Evolutionary conservation across 2,113 vertebrate genomes (phyloP), one percentile per base, ranked within the genome.

Genomic region (Grus americana): DNA sequence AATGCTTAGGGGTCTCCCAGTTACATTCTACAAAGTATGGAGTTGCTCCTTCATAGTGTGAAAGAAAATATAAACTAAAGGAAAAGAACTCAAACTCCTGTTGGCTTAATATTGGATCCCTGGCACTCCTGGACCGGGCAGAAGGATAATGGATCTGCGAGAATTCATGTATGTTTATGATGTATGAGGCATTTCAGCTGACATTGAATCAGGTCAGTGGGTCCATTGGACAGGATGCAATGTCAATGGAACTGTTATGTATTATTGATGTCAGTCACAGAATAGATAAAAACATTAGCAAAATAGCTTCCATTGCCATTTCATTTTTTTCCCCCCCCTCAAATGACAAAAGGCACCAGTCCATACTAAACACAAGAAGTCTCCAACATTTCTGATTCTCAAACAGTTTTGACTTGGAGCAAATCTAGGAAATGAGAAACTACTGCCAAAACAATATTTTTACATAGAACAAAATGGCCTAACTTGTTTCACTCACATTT

Each of bases 171-270:
- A 85, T 92, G n/a, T 94, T 94, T 97, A 95, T 98, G 98, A 98
- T 98, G 78, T 95, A 98, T 30, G 92, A 98, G 96, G 96, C 97
- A 97, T 91, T 97, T 96, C 89, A 67, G 42, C 94, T 97, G 97
- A 97, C 97, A 97, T 98, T 98, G 98, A 97, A 97, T 98, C 98
- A 98, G 98, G 98, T 98, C 98, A 98, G 95, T 98, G 98, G 97
- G 96, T 95, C 97, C 97, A 97, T 98, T 98, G 98, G 96, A 97
- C 93, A 93, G 23, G 95, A 98, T 96, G 88, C 98, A 98, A 98
- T 98, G 98, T 98, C 98, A 98, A 96, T 98, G 96, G 88, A 97
- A 98, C 97, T 97, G 96, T 98, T 98, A 98, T 97, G 97, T 97
- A 47, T 98, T 98, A 98, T 98, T 98, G 98, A 98, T 98, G 98